These are phyloP conservation scores for Rhogogaster chlorosoma DNA, from an alignment of 2,888 invertebrate genomes.

Conservation along the genomic window DNA sequence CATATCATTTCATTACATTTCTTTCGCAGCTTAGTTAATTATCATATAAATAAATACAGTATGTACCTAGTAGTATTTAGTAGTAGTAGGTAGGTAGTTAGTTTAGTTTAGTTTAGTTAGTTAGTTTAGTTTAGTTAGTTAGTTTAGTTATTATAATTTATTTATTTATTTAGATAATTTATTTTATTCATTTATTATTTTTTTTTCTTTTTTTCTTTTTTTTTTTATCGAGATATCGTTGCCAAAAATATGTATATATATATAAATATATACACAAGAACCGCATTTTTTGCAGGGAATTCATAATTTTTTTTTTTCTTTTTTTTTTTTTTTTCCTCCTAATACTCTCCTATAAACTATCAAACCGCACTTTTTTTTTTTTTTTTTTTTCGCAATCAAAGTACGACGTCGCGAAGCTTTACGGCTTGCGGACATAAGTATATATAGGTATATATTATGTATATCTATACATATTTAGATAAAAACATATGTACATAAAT, in stretches of 20 bases:
- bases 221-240: slow-evolving; percentile 77
- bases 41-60: not conserved
- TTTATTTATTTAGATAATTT: slow-evolving; percentile 56
- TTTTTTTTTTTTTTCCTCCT: slow-evolving; percentile 55
- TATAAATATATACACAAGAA: slow-evolving; percentile 65
- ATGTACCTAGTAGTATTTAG: slow-evolving; percentile 4
- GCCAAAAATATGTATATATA: slow-evolving; percentile 76
- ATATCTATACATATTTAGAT: not conserved
- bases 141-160: not conserved
- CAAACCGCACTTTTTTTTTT: not conserved
- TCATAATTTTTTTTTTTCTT: slow-evolving; percentile 67
- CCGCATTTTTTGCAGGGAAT: not conserved
- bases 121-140: slow-evolving; percentile 1
- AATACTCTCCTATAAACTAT: not conserved
- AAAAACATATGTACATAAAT: not conserved
- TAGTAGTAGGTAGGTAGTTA: not conserved
- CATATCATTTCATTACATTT: slow-evolving; percentile 54
- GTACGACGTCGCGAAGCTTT: no score
- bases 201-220: no score
- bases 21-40: not conserved
- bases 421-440: not conserved
- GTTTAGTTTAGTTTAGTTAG: slow-evolving; percentile 51
- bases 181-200: slow-evolving; percentile 74
- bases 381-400: no score
- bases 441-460: slow-evolving; percentile 55